Percentiles rank a stretch among this genome's conserved stretches.
Conservation (phyloP, 2,888 invertebrate genomes). For the Spodoptera picta region DNA sequence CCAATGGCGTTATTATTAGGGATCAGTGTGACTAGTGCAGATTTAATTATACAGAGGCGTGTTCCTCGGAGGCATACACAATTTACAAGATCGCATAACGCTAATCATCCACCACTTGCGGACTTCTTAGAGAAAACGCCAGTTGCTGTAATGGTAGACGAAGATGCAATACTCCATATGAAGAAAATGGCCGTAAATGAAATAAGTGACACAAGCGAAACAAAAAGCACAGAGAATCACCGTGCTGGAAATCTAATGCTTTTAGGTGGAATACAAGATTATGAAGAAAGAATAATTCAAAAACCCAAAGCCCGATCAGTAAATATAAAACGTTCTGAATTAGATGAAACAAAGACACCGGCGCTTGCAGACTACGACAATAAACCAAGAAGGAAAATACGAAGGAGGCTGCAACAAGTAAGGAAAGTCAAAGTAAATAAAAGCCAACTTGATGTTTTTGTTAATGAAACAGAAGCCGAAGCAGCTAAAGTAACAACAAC, state of each 20-base stretch:
- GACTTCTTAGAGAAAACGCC: slow-evolving; percentile 60
- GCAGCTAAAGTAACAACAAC: slow-evolving; percentile 3
- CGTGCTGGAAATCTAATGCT: not conserved
- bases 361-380: slow-evolving; percentile 19
- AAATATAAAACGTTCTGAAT: not conserved
- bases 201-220: not conserved
- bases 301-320: slow-evolving; percentile 41
- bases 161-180: slow-evolving; percentile 27
- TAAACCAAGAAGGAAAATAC: slow-evolving; percentile 8
- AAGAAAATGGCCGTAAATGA: slow-evolving; percentile 10
- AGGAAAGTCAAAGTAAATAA: slow-evolving; percentile 32
- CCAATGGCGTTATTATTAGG: slow-evolving; percentile 41
- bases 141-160: slow-evolving; percentile 51
- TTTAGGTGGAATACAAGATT: not conserved
- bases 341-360: slow-evolving; percentile 2
- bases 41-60: slow-evolving; percentile 42
- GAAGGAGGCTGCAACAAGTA: slow-evolving; percentile 28
- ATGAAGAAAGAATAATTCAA: slow-evolving; percentile 2
- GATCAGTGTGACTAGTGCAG: slow-evolving; percentile 53
- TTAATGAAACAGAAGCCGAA: slow-evolving; percentile 10
- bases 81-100: slow-evolving; percentile 40
- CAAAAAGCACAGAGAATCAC: slow-evolving; percentile 4
- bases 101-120: slow-evolving; percentile 66
- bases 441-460: not conserved
- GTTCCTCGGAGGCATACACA: slow-evolving; percentile 25